phyloP scores from a whole-genome alignment of 2,888 invertebrate species.

The Epirrhoe alternata region DNA sequence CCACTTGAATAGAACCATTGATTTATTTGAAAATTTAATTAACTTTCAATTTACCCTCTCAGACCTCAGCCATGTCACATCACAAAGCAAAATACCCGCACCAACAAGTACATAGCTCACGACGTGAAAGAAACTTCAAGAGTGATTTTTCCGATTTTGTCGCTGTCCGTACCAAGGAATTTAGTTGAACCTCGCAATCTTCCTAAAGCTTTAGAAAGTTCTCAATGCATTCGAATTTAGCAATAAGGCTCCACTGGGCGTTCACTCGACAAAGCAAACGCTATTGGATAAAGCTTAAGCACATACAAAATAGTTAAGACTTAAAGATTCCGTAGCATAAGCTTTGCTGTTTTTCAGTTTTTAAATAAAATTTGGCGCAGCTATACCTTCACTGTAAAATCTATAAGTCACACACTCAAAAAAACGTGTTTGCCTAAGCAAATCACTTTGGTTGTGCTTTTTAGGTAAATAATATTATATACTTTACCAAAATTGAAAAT shows the following conservation, averaged over 20 bases:
- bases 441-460: background rate
- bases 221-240: constrained; percentile 36
- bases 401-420: no score
- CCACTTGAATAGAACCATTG: no score
- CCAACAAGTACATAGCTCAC: background rate
- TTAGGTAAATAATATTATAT: background rate
- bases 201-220: constrained; percentile 40
- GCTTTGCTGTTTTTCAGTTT: constrained; percentile 24
- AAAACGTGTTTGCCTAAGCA: no score
- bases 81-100: background rate
- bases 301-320: constrained; percentile 40
- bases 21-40: background rate
- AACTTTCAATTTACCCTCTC: background rate
- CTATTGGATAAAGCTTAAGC: constrained; percentile 43
- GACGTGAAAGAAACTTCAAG: constrained; percentile 13
- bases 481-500: background rate
- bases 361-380: background rate
- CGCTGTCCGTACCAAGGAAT: constrained; percentile 24
- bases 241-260: constrained; percentile 37
- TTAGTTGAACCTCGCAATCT: constrained; percentile 32
- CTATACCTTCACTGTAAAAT: no score
- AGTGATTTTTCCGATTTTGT: constrained; percentile 20
- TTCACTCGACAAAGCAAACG: constrained; percentile 40
- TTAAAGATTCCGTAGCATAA: constrained; percentile 24
- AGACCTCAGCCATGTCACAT: background rate